These are phyloP conservation scores for Characodon lateralis DNA, from an alignment of 2,797 vertebrate species.

Conservation along the genomic window DNA sequence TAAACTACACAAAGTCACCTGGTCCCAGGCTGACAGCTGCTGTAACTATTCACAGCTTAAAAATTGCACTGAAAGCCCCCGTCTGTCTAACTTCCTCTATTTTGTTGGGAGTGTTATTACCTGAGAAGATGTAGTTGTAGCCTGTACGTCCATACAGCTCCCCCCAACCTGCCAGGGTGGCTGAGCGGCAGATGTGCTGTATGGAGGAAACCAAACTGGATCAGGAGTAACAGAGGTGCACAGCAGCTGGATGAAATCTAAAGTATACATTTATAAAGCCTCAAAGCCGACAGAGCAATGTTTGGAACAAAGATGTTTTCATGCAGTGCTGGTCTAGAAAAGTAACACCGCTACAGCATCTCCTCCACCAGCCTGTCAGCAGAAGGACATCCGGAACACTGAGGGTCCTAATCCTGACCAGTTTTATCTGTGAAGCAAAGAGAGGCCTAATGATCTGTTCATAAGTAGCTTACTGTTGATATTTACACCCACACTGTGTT, in stretches of 20 bases:
- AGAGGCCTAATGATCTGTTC: too few relatives aligned
- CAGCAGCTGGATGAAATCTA: background rate
- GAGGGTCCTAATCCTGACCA: too few relatives aligned
- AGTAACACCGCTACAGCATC: too few relatives aligned
- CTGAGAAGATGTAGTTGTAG: slow-evolving; percentile 99
- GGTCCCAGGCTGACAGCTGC: background rate
- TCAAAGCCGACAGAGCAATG: too few relatives aligned
- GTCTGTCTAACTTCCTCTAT: slow-evolving; percentile 21
- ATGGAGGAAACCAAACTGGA: slow-evolving; percentile 6
- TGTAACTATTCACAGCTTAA: background rate
- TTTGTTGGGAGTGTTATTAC: slow-evolving; percentile 61
- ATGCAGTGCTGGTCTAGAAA: too few relatives aligned
- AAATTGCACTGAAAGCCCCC: background rate
- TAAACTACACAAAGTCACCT: too few relatives aligned
- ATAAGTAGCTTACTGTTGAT: too few relatives aligned
- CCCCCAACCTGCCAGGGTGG: slow-evolving; percentile 96
- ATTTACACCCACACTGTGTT: too few relatives aligned
- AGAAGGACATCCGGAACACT: too few relatives aligned
- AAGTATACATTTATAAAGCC: background rate
- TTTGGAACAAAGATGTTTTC: too few relatives aligned
- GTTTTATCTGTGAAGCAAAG: too few relatives aligned
- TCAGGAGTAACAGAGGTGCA: background rate
- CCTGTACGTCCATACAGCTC: slow-evolving; percentile 96
- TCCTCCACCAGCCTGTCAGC: too few relatives aligned
- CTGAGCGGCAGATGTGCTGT: slow-evolving; percentile 96